These are phyloP conservation scores for Atta cephalotes DNA, from an alignment of 1,140 invertebrate species.

Conservation along the genomic window DNA sequence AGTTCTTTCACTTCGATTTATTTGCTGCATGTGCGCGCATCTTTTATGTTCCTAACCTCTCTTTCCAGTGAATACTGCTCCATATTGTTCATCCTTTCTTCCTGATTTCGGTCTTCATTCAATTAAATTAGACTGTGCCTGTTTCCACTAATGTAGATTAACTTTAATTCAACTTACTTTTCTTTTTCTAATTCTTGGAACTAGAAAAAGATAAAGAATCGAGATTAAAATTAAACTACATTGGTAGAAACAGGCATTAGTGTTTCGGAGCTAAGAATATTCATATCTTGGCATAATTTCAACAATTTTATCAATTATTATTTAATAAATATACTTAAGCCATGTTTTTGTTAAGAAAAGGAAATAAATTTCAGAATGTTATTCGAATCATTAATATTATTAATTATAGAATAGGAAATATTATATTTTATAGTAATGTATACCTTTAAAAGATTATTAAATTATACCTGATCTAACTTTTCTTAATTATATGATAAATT, in stretches of 20 bases:
- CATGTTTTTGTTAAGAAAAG: neutral
- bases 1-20: slow-evolving; percentile 4
- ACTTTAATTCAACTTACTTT: too few species aligned
- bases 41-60: slow-evolving; percentile 22
- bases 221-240: too few species aligned
- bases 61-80: slow-evolving; percentile 5
- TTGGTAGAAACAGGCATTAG: neutral
- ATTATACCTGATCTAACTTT: neutral
- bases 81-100: neutral
- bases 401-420: too few species aligned
- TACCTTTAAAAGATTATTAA: neutral
- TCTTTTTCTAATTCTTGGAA: too few species aligned
- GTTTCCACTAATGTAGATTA: too few species aligned
- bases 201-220: too few species aligned
- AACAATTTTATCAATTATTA: neutral
- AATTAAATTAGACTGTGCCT: too few species aligned
- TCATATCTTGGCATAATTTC: neutral
- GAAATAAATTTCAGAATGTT: neutral
- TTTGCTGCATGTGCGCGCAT: neutral
- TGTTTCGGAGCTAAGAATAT: neutral
- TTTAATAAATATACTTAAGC: neutral
- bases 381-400: neutral
- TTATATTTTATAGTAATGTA: neutral
- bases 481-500: neutral
- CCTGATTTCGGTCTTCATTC: neutral